A percentile compares a stretch with the other conserved stretches of the same genome.
phyloP scores from a whole-genome alignment of 1,140 invertebrate species.

The Medauroidea extradentata region DNA sequence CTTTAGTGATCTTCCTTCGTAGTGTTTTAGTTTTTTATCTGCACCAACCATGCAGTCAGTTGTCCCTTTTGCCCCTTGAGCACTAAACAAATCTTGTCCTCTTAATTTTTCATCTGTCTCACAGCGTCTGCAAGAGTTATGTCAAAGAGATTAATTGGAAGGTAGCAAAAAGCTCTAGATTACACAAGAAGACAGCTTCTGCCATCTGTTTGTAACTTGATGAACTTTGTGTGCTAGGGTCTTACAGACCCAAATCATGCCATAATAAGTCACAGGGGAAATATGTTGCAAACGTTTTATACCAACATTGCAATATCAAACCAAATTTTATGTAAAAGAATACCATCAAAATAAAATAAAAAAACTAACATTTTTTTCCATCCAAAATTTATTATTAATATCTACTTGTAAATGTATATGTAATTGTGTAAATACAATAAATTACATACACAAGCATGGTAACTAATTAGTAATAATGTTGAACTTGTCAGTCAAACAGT shows the following conservation, averaged over 20 bases:
- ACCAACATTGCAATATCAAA: too few species aligned
- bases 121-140: constrained; percentile 25
- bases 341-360: too few species aligned
- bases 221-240: background rate
- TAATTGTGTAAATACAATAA: too few species aligned
- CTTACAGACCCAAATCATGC: background rate
- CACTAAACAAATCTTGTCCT: constrained; percentile 21
- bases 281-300: too few species aligned
- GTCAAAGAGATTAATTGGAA: constrained; percentile 25
- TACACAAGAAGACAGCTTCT: background rate
- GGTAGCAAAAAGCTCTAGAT: background rate
- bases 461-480: too few species aligned
- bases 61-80: constrained; percentile 15
- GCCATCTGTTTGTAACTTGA: background rate
- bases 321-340: too few species aligned
- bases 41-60: constrained; percentile 9
- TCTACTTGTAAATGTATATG: too few species aligned
- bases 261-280: too few species aligned
- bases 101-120: constrained; percentile 15
- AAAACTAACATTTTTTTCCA: too few species aligned
- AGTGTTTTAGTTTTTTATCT: constrained; percentile 5
- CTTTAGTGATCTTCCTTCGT: background rate
- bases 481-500: too few species aligned
- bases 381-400: too few species aligned
- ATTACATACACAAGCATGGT: too few species aligned